Percentiles rank a stretch among this genome's conserved stretches.
Evolutionary conservation across 2,113 vertebrate genomes (phyloP).

Genomic region (Actenoides hombroni): DNA sequence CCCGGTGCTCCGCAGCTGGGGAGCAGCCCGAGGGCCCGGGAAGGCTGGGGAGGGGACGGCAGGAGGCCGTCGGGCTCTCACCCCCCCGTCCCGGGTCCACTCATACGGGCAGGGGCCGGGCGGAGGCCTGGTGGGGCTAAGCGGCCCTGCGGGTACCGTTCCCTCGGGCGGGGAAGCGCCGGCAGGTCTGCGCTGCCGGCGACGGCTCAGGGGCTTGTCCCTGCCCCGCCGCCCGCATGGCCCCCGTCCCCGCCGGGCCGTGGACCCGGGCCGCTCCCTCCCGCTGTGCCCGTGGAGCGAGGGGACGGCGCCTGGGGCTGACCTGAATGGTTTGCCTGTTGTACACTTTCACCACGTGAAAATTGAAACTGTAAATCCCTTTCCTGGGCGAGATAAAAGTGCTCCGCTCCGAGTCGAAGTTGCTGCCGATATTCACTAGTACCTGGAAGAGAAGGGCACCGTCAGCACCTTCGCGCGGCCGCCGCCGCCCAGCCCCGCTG

Average conservation of each 20-base stretch:
- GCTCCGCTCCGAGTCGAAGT: constrained; percentile 94
- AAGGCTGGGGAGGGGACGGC: not conserved
- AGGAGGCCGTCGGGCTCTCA: not conserved
- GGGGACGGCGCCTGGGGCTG: constrained; percentile 20
- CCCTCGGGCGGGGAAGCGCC: not conserved
- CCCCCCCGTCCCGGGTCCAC: not conserved
- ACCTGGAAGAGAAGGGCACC: constrained; percentile 74
- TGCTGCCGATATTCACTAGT: constrained; percentile 92
- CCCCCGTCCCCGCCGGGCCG: not conserved
- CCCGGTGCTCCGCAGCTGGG: not conserved
- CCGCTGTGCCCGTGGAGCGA: not conserved
- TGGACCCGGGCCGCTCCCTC: not conserved
- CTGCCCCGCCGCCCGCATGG: not conserved
- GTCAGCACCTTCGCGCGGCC: not conserved
- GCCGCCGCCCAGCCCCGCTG: not conserved
- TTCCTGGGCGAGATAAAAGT: constrained; percentile 94
- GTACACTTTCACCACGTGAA: constrained; percentile 98
- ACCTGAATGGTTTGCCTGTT: constrained; percentile 99
- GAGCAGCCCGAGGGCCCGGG: not conserved
- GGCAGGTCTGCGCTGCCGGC: not conserved
- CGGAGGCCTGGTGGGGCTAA: not conserved
- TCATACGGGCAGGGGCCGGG: not conserved
- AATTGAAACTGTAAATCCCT: constrained; percentile 99
- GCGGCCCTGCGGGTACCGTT: not conserved
- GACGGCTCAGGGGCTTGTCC: not conserved